Conservation (phyloP, 2,797 vertebrate genomes). For the Sebastes oblongus region DNA sequence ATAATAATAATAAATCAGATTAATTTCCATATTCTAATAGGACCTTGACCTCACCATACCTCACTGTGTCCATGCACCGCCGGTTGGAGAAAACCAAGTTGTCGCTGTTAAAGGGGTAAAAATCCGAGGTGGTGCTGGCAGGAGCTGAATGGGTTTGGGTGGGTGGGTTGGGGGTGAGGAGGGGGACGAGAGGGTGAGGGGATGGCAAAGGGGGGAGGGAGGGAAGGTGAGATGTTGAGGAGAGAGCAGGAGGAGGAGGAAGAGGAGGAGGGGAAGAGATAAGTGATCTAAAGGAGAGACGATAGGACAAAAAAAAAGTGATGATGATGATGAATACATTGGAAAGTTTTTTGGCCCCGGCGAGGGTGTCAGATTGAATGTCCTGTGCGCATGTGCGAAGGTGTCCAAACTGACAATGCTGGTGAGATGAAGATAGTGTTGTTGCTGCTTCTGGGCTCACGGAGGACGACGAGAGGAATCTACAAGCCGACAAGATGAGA, state of each 20-base stretch:
- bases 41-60: slow-evolving; percentile 81
- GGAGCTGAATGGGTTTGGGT: slow-evolving; percentile 63
- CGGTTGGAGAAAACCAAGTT: slow-evolving; percentile 79
- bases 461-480: slow-evolving; percentile 97
- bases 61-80: slow-evolving; percentile 75
- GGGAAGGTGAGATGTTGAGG: slow-evolving; percentile 66
- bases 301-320: slow-evolving; percentile 86
- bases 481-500: slow-evolving; percentile 96
- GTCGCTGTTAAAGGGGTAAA: slow-evolving; percentile 89
- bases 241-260: slow-evolving; percentile 79
- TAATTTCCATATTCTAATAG: slow-evolving; percentile 30
- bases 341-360: slow-evolving; percentile 99
- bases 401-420: slow-evolving; percentile 99
- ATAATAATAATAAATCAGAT: background rate
- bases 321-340: slow-evolving; percentile 98
- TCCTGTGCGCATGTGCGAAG: slow-evolving; percentile 99
- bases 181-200: slow-evolving; percentile 43
- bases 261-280: slow-evolving; percentile 89
- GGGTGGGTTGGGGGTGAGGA: slow-evolving; percentile 29
- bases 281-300: slow-evolving; percentile 94
- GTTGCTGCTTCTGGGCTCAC: slow-evolving; percentile 97
- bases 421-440: slow-evolving; percentile 99
- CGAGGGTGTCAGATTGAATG: slow-evolving; percentile 99
- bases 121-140: slow-evolving; percentile 72
- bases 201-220: slow-evolving; percentile 43